phyloP scores from a whole-genome alignment of 2,113 vertebrate genomes.

The Rhynchomys soricoides region DNA sequence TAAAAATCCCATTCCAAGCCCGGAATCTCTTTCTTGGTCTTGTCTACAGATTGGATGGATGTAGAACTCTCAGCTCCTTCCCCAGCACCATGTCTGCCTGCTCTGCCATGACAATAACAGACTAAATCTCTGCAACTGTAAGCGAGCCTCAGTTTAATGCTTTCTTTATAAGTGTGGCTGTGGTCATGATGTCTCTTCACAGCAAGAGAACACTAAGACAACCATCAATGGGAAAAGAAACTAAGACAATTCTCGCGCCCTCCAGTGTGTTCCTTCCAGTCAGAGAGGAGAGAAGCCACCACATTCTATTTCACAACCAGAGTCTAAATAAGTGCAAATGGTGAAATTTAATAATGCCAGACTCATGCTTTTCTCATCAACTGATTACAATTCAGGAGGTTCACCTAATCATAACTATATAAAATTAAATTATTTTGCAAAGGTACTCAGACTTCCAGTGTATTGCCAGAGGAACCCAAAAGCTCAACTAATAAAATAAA shows the following conservation, averaged over 20 bases:
- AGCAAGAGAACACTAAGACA: too few relatives aligned
- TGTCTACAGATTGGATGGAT: not conserved
- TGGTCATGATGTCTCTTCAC: not conserved
- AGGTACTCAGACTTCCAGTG: slow-evolving; percentile 72
- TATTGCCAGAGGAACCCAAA: slow-evolving; percentile 78
- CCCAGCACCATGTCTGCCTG: not conserved
- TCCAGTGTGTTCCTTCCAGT: slow-evolving; percentile 54
- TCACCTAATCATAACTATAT: slow-evolving; percentile 79
- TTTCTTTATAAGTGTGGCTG: not conserved
- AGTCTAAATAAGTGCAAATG: slow-evolving; percentile 14
- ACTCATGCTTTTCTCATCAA: slow-evolving; percentile 65
- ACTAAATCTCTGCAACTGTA: not conserved
- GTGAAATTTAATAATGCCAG: slow-evolving; percentile 80
- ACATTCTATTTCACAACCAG: not conserved
- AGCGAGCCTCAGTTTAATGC: not conserved
- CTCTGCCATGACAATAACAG: too few relatives aligned
- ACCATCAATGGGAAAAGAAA: not conserved
- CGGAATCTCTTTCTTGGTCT: not conserved
- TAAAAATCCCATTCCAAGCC: not conserved
- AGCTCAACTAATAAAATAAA: slow-evolving; percentile 78
- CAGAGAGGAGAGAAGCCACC: not conserved
- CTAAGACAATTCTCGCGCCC: slow-evolving; percentile 37
- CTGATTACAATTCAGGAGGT: slow-evolving; percentile 75
- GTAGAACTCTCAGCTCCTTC: not conserved
- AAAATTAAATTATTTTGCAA: slow-evolving; percentile 78